A percentile compares a stretch with the other conserved stretches of the same genome.
Evolutionary conservation across 2,888 invertebrate species (phyloP).

Genomic region (Aphrophora alni): DNA sequence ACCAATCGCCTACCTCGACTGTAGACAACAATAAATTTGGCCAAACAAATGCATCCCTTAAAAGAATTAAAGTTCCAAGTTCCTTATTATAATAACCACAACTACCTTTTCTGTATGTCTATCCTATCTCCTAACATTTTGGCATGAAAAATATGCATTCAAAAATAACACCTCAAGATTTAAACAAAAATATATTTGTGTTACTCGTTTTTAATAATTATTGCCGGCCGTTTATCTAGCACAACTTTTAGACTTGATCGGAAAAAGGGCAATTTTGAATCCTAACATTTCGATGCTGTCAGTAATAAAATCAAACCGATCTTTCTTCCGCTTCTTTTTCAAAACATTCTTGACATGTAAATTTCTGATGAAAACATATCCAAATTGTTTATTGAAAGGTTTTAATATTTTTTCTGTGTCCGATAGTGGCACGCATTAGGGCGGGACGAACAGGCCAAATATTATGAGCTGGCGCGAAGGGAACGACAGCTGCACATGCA

Average conservation of each 20-base stretch:
- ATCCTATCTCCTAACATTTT: constrained; percentile 20
- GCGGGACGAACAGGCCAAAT: constrained; percentile 99
- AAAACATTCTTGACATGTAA: not conserved
- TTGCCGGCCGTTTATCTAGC: constrained; percentile 74
- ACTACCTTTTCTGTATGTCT: constrained; percentile 4
- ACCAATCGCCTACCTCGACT: constrained; percentile 33
- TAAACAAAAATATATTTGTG: constrained; percentile 4
- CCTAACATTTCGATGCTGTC: not conserved
- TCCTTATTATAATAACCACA: not conserved
- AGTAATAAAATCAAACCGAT: constrained; percentile 4
- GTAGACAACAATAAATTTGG: constrained; percentile 25
- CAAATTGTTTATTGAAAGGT: not conserved
- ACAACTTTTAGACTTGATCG: constrained; percentile 56
- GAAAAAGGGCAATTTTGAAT: constrained; percentile 58
- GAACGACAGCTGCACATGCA: constrained; percentile 99
- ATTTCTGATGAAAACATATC: not conserved
- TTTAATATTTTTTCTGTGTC: constrained; percentile 45
- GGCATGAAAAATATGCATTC: not conserved
- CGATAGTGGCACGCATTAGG: constrained; percentile 99
- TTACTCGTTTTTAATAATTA: constrained; percentile 41
- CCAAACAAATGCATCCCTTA: constrained; percentile 40
- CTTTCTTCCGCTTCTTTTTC: constrained; percentile 42
- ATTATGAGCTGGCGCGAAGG: constrained; percentile 98
- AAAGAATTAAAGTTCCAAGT: constrained; percentile 24
- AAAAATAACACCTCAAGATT: constrained; percentile 10